Base-by-base conservation (phyloP, 1,140 invertebrate genomes). In the Riptortus pedestris region DNA sequence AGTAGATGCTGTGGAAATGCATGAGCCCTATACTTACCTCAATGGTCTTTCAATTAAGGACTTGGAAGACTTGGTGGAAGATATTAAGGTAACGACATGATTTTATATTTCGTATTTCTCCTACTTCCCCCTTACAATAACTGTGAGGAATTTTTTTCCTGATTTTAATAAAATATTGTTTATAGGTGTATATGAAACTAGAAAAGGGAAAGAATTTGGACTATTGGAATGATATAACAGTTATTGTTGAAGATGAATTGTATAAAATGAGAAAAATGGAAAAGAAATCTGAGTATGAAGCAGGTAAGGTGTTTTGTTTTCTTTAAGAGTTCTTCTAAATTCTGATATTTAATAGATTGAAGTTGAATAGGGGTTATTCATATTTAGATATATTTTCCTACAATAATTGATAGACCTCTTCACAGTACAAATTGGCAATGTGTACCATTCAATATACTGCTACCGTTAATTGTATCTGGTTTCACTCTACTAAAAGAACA, bases 221-320 rank as follows among this genome's bases (percentile, higher is more conserved):
- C 71, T 99, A 96, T 76, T 99, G 97, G 97, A 87, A 89, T 71
- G 96, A 99, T 74, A 92, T 99, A 68, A 90, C 90, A 38, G 91
- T 93, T 22, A 96, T 99, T 67, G 94, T 94, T 0, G 85, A 94
- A 74, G 94, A 97, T 75, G 96, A 99, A 77, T 75, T 98, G 45
- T 83, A 87, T 68, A 96, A 96, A 76, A 75, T 93, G 57, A 80
- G 87, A 38, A 90, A 91, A 69, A 72, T 88, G 16, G 83, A 88
- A 67, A 79, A 80, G 67, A 77, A 76, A 67, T 73, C 71, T 64
- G 83, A 85, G 59, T 83, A 82, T 65, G 80, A 83, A 74, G 77
- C 78, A 66, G 77, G 75, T 77, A 68, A 71, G 68, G 12, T 55
- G 9, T 48, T 20, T 66, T 11, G 43, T 31, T 14, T 18, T 62